Conservation (phyloP, 2,888 invertebrate species). For the Homarus gammarus region DNA sequence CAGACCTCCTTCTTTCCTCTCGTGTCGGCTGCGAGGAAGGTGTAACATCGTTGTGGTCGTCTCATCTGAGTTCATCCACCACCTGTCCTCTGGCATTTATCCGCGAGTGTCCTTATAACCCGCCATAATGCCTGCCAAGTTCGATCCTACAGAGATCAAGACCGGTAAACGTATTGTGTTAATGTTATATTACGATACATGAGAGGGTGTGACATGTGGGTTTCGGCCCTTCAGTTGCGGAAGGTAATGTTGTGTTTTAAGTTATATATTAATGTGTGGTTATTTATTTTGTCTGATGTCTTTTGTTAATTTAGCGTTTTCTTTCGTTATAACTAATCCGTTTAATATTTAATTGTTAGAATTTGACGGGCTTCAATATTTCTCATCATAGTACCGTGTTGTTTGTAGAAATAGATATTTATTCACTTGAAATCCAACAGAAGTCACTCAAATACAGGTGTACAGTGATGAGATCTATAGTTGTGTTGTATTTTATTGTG, state of each 20-base stretch:
- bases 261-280: background rate
- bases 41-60: constrained; percentile 65
- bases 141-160: constrained; percentile 98
- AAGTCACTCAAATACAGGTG: too few species aligned
- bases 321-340: too few species aligned
- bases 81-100: constrained; percentile 19
- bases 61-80: constrained; percentile 67
- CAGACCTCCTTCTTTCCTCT: background rate
- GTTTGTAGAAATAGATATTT: too few species aligned
- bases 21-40: background rate
- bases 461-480: too few species aligned
- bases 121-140: constrained; percentile 87
- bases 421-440: too few species aligned
- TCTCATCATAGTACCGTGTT: too few species aligned
- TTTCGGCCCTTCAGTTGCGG: background rate
- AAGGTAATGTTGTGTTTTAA: constrained; percentile 19
- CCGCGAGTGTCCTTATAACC: background rate
- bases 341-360: too few species aligned
- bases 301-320: too few species aligned
- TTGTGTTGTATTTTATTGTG: too few species aligned
- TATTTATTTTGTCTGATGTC: too few species aligned
- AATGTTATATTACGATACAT: constrained; percentile 16
- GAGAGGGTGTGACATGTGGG: constrained; percentile 6
- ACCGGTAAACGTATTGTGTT: constrained; percentile 86
- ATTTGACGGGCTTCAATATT: too few species aligned